Percentiles rank a stretch among this genome's conserved stretches.
Evolutionary conservation across 2,113 vertebrate species (phyloP).

Genomic region (Picathartes gymnocephalus): DNA sequence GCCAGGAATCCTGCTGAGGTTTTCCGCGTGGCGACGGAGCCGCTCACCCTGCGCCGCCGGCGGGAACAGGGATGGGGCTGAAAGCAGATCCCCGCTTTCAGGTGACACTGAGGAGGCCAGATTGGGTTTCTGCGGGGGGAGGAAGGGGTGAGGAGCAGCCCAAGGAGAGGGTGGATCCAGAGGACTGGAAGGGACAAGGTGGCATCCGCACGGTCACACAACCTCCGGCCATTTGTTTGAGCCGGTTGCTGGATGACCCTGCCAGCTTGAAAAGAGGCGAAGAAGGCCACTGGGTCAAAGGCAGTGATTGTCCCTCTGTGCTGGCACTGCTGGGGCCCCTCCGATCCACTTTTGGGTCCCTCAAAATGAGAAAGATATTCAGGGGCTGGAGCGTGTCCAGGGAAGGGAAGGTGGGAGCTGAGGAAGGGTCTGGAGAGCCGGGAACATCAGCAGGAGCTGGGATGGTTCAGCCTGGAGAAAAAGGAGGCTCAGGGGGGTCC

Average conservation of each 20-base stretch:
- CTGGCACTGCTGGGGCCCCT: background rate
- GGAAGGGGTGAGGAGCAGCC: background rate
- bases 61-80: background rate
- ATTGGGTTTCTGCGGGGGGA: conserved; percentile 26
- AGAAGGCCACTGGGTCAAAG: background rate
- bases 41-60: background rate
- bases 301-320: background rate
- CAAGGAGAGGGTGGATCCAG: background rate
- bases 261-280: background rate
- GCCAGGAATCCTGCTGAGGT: conserved; percentile 38
- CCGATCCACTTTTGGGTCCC: rapidly evolving
- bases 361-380: background rate
- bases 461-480: background rate
- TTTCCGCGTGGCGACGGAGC: background rate
- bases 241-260: rapidly evolving
- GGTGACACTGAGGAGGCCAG: conserved; percentile 44
- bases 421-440: background rate
- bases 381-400: rapidly evolving
- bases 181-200: background rate
- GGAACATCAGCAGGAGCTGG: rapidly evolving
- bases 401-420: background rate
- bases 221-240: background rate
- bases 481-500: background rate
- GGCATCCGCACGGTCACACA: rapidly evolving
- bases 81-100: conserved; percentile 46